phyloP scores from a whole-genome alignment of 2,797 vertebrate species.

The Mormyrops boulengeri region DNA sequence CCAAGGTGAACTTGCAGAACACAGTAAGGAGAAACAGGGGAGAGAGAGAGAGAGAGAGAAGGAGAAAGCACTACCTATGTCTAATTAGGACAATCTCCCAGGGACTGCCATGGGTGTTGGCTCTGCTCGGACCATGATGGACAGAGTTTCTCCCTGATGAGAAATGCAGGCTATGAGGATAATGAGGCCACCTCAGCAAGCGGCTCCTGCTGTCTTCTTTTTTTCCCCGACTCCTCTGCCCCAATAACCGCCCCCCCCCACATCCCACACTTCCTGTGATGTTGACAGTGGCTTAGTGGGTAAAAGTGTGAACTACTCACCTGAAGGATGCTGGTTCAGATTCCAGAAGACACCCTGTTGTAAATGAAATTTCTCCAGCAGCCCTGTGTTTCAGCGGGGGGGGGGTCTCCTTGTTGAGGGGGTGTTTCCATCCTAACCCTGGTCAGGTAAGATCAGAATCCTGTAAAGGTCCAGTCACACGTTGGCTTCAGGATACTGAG shows the following conservation, averaged over 20 bases:
- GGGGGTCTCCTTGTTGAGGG: not conserved
- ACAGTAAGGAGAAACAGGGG: not conserved
- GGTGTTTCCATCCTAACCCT: not conserved
- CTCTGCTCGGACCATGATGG: slow-evolving; percentile 11
- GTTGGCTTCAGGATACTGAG: not conserved
- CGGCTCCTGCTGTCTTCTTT: not conserved
- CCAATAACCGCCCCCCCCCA: not conserved
- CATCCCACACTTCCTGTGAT: not conserved
- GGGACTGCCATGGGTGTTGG: slow-evolving; percentile 19
- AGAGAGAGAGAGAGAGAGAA: not conserved
- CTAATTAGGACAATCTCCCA: slow-evolving; percentile 38
- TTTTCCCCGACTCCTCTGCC: not conserved
- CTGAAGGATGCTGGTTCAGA: slow-evolving; percentile 24
- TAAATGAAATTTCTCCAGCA: not conserved
- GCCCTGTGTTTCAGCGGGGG: not conserved
- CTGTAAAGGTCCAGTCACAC: not conserved
- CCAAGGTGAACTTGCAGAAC: not conserved
- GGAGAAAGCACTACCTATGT: slow-evolving; percentile 9
- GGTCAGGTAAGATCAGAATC: not conserved
- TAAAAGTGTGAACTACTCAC: not conserved
- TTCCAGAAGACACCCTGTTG: slow-evolving; percentile 29
- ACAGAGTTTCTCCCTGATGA: slow-evolving; percentile 8
- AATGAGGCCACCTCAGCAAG: not conserved
- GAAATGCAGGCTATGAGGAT: not conserved
- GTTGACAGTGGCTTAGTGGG: not conserved